phyloP scores from a whole-genome alignment of 2,113 vertebrate genomes.

The chimpanzee (Pan troglodytes) region DNA sequence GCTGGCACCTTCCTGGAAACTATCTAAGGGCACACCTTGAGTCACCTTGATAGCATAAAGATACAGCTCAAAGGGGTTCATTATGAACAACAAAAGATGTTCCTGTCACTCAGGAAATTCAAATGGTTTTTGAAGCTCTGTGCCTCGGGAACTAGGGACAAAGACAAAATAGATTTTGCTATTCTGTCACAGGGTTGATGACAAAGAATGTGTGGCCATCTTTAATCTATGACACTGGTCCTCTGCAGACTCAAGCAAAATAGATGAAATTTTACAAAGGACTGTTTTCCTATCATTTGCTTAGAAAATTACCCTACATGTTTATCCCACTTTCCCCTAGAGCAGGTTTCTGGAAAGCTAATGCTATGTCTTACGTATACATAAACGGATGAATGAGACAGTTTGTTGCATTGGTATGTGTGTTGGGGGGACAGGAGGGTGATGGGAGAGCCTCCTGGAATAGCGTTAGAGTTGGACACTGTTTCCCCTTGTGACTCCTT shows the following conservation, averaged over 20 bases:
- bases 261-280: not conserved
- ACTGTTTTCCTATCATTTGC: not conserved
- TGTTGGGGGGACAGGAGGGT: too few species aligned
- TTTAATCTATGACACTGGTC: not conserved
- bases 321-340: not conserved
- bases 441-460: rapidly evolving
- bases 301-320: not conserved
- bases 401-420: too few species aligned
- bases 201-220: not conserved
- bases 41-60: not conserved
- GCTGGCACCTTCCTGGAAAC: not conserved
- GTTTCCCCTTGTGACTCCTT: not conserved
- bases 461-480: not conserved
- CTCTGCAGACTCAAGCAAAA: not conserved
- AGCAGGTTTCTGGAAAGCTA: not conserved
- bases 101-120: not conserved
- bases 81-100: not conserved
- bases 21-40: not conserved
- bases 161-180: not conserved
- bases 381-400: not conserved
- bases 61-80: not conserved
- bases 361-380: not conserved
- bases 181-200: not conserved
- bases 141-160: not conserved
- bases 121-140: not conserved